Conservation (phyloP, 2,797 vertebrate genomes). For the Pogoniulus pusillus region DNA sequence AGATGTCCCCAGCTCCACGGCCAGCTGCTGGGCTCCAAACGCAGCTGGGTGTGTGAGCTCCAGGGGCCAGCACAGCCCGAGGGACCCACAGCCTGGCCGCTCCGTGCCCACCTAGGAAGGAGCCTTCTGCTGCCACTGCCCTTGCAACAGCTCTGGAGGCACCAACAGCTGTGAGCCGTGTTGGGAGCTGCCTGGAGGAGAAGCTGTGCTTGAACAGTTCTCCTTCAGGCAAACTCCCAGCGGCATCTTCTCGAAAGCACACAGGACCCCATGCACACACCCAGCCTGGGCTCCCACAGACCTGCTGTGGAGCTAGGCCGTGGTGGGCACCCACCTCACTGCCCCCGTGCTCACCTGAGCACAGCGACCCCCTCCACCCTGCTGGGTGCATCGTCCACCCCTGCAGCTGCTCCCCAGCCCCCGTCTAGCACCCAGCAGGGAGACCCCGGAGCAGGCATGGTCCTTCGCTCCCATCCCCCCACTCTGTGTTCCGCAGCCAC, state of each 20-base stretch:
- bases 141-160: not conserved
- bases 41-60: not conserved
- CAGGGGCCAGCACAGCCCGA: not conserved
- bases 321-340: not conserved
- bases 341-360: not conserved
- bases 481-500: fast-evolving
- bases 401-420: not conserved
- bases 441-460: not conserved
- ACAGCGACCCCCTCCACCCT: not conserved
- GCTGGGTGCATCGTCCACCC: fast-evolving
- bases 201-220: not conserved
- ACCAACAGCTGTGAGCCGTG: fast-evolving
- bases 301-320: fast-evolving
- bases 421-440: not conserved
- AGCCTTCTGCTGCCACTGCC: fast-evolving
- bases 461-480: not conserved
- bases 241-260: not conserved
- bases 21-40: not conserved
- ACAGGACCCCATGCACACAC: not conserved
- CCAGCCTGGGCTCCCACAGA: not conserved
- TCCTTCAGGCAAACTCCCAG: not conserved
- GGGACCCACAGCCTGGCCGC: not conserved
- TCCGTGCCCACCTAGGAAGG: not conserved
- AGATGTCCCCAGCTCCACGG: not conserved
- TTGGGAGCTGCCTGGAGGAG: fast-evolving